These are phyloP conservation scores for Anguilla marmorata DNA, from an alignment of 2,797 vertebrate species.

Conservation along the genomic window DNA sequence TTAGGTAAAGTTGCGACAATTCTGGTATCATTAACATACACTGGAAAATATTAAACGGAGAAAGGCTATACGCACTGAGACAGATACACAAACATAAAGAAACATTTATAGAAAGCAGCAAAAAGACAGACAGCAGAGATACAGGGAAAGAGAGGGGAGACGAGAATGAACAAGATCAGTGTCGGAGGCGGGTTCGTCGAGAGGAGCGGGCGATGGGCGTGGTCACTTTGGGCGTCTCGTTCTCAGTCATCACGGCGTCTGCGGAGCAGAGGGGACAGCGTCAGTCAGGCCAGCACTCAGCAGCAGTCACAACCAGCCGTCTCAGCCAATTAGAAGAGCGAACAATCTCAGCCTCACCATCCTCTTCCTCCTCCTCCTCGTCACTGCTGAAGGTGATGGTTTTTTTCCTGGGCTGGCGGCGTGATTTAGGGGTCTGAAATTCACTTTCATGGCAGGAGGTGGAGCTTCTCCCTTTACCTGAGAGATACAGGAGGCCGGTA, in stretches of 20 bases:
- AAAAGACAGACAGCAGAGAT: slow-evolving; percentile 27
- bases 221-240: slow-evolving; percentile 87
- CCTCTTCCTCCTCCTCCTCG: slow-evolving; percentile 78
- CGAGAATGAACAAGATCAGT: slow-evolving; percentile 54
- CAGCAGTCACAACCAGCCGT: not conserved
- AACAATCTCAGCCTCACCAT: slow-evolving; percentile 47
- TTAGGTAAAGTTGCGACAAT: not conserved
- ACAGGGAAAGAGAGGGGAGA: not conserved
- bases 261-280: not conserved
- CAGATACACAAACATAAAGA: not conserved
- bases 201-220: slow-evolving; percentile 86
- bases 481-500: not conserved
- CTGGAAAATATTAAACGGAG: slow-evolving; percentile 31
- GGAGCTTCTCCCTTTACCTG: slow-evolving; percentile 64
- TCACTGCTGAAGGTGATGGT: slow-evolving; percentile 85
- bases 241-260: slow-evolving; percentile 81
- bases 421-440: slow-evolving; percentile 75
- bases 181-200: slow-evolving; percentile 71
- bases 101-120: not conserved
- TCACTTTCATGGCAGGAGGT: slow-evolving; percentile 57
- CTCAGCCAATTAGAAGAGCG: not conserved
- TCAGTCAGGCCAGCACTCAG: not conserved
- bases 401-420: slow-evolving; percentile 61
- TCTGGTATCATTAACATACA: not conserved
- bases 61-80: not conserved